These are phyloP conservation scores for Celastrina argiolus DNA, from an alignment of 2,888 invertebrate genomes.

Conservation along the genomic window DNA sequence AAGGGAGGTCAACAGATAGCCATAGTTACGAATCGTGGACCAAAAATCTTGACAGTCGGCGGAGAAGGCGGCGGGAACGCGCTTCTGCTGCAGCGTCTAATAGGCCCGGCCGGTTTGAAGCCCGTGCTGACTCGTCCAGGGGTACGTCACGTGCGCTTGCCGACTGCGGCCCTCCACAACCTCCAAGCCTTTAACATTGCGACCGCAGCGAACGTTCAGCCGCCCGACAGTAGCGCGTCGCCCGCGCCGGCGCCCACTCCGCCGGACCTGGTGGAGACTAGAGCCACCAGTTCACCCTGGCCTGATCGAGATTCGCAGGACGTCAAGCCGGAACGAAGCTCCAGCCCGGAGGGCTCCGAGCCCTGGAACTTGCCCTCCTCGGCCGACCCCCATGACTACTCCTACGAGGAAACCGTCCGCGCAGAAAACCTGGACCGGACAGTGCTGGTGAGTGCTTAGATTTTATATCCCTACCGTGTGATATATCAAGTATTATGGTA, in stretches of 20 bases:
- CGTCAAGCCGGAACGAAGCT: constrained; percentile 53
- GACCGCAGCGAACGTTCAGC: constrained; percentile 49
- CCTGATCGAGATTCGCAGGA: constrained; percentile 52
- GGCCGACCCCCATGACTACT: constrained; percentile 58
- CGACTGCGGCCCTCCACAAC: constrained; percentile 65
- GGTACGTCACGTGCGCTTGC: constrained; percentile 73
- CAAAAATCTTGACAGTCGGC: constrained; percentile 68
- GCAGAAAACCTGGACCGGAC: constrained; percentile 65
- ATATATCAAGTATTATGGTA: neutral
- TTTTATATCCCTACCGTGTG: neutral
- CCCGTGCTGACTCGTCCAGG: constrained; percentile 74
- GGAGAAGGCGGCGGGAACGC: constrained; percentile 77
- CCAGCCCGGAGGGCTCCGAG: constrained; percentile 64
- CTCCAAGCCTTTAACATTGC: constrained; percentile 63
- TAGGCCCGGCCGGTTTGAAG: constrained; percentile 80
- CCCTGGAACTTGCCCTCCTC: constrained; percentile 62
- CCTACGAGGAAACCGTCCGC: constrained; percentile 65
- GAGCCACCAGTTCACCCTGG: constrained; percentile 61
- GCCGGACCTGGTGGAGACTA: constrained; percentile 61
- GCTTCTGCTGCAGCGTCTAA: constrained; percentile 81
- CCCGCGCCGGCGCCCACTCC: constrained; percentile 54
- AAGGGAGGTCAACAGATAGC: constrained; percentile 85
- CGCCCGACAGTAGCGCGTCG: constrained; percentile 58
- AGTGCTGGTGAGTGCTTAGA: constrained; percentile 60
- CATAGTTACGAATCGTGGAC: constrained; percentile 84